A percentile compares a stretch with the other conserved stretches of the same genome.
These are phyloP conservation scores for Andrena minutula DNA, from an alignment of 2,888 invertebrate genomes.

Conservation along the genomic window DNA sequence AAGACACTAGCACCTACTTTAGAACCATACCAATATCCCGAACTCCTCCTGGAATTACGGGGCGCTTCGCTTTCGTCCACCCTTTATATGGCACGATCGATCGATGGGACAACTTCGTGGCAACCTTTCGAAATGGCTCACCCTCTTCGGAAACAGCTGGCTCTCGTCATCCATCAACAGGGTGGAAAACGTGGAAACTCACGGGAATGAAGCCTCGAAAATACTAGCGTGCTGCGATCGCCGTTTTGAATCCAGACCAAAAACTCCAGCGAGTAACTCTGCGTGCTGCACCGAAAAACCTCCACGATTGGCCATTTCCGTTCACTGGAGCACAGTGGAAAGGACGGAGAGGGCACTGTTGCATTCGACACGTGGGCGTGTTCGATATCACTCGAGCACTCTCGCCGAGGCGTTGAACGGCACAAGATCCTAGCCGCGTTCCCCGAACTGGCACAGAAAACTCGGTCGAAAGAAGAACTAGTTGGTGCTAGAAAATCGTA, in stretches of 20 bases:
- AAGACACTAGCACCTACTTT: conserved; percentile 54
- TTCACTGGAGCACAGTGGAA: neutral
- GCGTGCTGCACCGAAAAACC: neutral
- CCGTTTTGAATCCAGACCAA: neutral
- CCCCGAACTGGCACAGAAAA: too few relatives aligned
- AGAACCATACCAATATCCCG: conserved; percentile 53
- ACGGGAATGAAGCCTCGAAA: conserved; percentile 8
- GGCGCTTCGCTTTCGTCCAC: conserved; percentile 56
- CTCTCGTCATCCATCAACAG: conserved; percentile 71
- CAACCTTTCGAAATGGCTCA: conserved; percentile 71
- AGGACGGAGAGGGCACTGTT: neutral
- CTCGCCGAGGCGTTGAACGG: too few relatives aligned
- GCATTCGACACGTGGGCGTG: neutral
- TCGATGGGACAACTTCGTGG: conserved; percentile 66
- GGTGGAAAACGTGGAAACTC: conserved; percentile 65
- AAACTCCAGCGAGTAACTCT: neutral
- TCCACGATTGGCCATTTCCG: neutral
- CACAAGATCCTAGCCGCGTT: too few relatives aligned
- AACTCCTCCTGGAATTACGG: neutral
- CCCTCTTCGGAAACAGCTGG: conserved; percentile 72
- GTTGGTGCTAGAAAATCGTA: conserved; percentile 43
- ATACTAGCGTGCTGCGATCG: neutral
- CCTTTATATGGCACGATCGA: conserved; percentile 66
- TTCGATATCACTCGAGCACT: neutral
- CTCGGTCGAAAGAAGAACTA: too few relatives aligned